Evolutionary conservation across 2,113 vertebrate genomes (phyloP).

Genomic region (Steatornis caripensis): DNA sequence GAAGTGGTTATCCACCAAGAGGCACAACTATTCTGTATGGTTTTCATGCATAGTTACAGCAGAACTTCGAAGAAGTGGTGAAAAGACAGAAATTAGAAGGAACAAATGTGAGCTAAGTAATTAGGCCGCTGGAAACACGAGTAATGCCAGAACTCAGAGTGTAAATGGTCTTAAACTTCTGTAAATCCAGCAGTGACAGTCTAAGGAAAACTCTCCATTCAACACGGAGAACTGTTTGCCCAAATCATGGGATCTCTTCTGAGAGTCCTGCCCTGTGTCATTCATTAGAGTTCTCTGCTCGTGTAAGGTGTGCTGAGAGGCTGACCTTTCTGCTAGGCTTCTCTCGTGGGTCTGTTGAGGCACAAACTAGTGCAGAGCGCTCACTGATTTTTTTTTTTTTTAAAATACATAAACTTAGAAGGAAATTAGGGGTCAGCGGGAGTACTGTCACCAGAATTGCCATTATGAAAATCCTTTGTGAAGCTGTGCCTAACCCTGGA

Average conservation of each 20-base stretch:
- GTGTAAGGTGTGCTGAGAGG: neutral
- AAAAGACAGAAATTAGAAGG: neutral
- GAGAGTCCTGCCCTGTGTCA: neutral
- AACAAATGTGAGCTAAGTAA: neutral
- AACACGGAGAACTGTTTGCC: neutral
- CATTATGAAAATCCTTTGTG: neutral
- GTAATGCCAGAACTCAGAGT: neutral
- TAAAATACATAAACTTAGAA: neutral
- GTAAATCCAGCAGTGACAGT: neutral
- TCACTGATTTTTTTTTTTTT: neutral
- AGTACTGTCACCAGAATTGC: neutral
- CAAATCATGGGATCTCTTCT: neutral
- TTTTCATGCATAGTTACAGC: neutral
- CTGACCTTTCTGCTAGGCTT: neutral
- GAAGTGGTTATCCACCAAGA: neutral
- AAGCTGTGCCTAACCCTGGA: neutral
- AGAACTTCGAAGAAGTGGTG: neutral
- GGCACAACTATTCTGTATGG: neutral
- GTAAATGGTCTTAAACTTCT: neutral
- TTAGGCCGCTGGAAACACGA: neutral
- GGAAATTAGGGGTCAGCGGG: neutral
- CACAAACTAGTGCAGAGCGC: neutral
- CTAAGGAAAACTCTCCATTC: neutral
- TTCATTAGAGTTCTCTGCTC: neutral
- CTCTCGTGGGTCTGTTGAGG: fast-evolving